These are phyloP conservation scores for Lagocephalus sceleratus DNA, from an alignment of 2,797 vertebrate genomes.

Conservation along the genomic window DNA sequence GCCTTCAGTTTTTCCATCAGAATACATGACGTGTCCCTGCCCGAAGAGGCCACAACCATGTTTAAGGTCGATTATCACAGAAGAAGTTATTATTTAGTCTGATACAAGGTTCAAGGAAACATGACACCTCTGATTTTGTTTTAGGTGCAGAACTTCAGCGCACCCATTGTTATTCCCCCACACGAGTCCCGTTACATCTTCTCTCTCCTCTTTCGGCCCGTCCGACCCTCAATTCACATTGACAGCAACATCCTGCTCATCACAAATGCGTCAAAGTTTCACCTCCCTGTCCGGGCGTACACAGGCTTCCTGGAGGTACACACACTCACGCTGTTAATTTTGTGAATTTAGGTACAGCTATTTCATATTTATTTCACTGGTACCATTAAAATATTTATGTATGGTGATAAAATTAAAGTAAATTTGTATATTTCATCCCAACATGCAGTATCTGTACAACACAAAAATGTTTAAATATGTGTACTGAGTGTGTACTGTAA, in stretches of 20 bases:
- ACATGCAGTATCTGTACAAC: too few relatives aligned
- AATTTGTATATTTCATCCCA: too few relatives aligned
- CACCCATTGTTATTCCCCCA: slow-evolving; percentile 87
- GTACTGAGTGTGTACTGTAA: too few relatives aligned
- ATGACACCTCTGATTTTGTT: not conserved
- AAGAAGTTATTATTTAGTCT: not conserved
- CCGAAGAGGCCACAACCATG: slow-evolving; percentile 90
- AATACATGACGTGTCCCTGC: slow-evolving; percentile 90
- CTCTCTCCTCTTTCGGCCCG: slow-evolving; percentile 90
- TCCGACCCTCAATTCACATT: slow-evolving; percentile 90
- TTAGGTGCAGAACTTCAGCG: slow-evolving; percentile 94
- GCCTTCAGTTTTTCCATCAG: slow-evolving; percentile 90
- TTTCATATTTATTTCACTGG: not conserved
- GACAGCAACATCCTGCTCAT: slow-evolving; percentile 96
- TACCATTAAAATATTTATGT: not conserved
- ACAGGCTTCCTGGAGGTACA: slow-evolving; percentile 96
- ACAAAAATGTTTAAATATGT: too few relatives aligned
- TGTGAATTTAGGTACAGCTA: not conserved
- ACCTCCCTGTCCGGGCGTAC: slow-evolving; percentile 93
- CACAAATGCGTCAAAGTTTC: slow-evolving; percentile 97
- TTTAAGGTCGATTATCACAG: slow-evolving; percentile 78
- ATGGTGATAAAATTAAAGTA: too few relatives aligned
- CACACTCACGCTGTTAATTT: not conserved
- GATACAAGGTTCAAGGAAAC: not conserved
- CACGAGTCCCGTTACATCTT: slow-evolving; percentile 92